Percentiles rank a stretch among this genome's conserved stretches.
These are phyloP conservation scores for Albula glossodonta DNA, from an alignment of 2,113 vertebrate genomes.

Conservation along the genomic window DNA sequence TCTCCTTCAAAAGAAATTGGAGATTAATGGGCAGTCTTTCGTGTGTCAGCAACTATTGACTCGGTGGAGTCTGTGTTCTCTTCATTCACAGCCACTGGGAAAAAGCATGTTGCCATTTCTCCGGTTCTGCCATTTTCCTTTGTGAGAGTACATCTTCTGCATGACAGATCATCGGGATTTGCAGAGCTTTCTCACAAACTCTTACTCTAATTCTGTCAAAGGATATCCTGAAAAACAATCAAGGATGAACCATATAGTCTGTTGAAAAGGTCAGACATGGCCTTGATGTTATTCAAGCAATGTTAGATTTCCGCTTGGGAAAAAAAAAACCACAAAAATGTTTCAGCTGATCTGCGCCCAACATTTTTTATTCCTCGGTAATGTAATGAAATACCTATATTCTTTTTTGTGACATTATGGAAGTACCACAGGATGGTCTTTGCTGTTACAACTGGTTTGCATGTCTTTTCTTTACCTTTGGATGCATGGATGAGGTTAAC, in stretches of 20 bases:
- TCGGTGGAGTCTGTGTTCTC: constrained; percentile 33
- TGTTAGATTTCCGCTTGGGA: not conserved
- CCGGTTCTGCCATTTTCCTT: not conserved
- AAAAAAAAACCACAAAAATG: not conserved
- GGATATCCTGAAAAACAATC: not conserved
- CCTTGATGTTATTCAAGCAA: not conserved
- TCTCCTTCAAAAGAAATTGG: constrained; percentile 41
- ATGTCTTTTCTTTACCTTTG: not conserved
- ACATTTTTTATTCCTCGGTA: not conserved
- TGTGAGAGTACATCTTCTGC: constrained; percentile 24
- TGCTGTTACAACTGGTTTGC: not conserved
- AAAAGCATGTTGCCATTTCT: constrained; percentile 32
- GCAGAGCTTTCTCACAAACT: constrained; percentile 8
- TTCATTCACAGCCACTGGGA: constrained; percentile 33
- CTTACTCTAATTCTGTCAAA: constrained; percentile 3
- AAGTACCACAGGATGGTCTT: not conserved
- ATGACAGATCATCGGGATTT: constrained; percentile 22
- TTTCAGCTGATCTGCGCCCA: too few species aligned
- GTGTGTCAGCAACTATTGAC: constrained; percentile 51
- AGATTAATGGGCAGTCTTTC: constrained; percentile 43
- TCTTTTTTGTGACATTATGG: not conserved
- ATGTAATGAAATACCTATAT: not conserved
- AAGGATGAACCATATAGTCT: not conserved
- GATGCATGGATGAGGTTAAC: not conserved
- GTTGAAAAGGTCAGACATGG: constrained; percentile 4